phyloP scores from a whole-genome alignment of 1,140 invertebrate species.

The Zophobas atratus region DNA sequence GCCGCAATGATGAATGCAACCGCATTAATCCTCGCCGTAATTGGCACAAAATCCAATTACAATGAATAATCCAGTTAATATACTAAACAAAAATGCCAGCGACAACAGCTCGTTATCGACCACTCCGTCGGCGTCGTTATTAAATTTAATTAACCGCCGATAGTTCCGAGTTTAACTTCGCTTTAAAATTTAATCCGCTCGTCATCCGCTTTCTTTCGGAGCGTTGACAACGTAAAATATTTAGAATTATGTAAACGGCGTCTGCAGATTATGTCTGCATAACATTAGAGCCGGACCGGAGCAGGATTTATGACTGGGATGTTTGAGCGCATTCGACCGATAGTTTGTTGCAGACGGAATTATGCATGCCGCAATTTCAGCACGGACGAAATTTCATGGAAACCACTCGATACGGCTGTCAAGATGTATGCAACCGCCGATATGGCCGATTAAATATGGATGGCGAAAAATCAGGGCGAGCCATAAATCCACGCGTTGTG shows the following conservation, averaged over 20 bases:
- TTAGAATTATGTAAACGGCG: constrained; percentile 40
- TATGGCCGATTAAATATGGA: too few relatives aligned
- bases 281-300: constrained; percentile 12
- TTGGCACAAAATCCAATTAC: not conserved
- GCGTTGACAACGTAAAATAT: constrained; percentile 32
- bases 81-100: not conserved
- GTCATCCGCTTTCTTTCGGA: constrained; percentile 29
- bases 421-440: too few relatives aligned
- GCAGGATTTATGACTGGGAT: constrained; percentile 11
- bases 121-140: not conserved
- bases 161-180: constrained; percentile 9
- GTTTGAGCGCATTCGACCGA: constrained; percentile 17
- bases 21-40: not conserved
- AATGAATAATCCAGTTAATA: not conserved
- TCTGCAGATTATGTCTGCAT: constrained; percentile 38
- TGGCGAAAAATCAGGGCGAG: too few relatives aligned
- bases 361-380: constrained; percentile 9
- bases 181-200: constrained; percentile 39
- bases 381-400: not conserved
- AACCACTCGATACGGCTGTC: too few relatives aligned
- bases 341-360: constrained; percentile 33
- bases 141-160: constrained; percentile 16
- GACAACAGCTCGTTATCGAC: not conserved
- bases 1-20: not conserved
- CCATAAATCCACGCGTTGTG: too few relatives aligned